Evolutionary conservation across 2,888 invertebrate genomes (phyloP).

Genomic region (Sclerodermus sp.): DNA sequence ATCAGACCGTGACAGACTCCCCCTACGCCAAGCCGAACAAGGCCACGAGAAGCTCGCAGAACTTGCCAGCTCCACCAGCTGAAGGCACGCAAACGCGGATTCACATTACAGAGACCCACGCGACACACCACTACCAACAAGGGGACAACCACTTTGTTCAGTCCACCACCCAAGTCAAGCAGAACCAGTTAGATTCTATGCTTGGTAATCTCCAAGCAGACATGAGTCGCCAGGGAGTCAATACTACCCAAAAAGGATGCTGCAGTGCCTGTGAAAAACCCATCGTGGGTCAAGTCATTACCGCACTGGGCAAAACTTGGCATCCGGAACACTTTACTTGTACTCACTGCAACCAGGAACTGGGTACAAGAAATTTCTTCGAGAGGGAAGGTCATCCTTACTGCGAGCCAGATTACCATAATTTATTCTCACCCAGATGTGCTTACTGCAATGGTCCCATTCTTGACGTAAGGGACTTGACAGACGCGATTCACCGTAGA

Average conservation of each 20-base stretch:
- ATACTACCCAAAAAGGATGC: conserved; percentile 98
- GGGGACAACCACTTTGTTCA: conserved; percentile 56
- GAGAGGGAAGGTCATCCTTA: conserved; percentile 96
- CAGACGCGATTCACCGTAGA: too few relatives aligned
- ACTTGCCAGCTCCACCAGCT: conserved; percentile 60
- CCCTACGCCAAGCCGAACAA: conserved; percentile 72
- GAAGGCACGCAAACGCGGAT: conserved; percentile 43
- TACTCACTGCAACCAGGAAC: conserved; percentile 93
- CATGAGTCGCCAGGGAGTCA: conserved; percentile 98
- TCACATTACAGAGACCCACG: conserved; percentile 51
- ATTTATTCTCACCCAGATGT: conserved; percentile 96
- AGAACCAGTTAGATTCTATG: conserved; percentile 83
- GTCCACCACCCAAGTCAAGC: conserved; percentile 57
- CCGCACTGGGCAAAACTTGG: conserved; percentile 97
- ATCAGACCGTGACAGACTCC: conserved; percentile 69
- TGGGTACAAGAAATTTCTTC: conserved; percentile 98
- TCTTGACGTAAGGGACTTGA: conserved; percentile 79
- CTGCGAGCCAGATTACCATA: conserved; percentile 98
- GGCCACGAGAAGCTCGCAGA: conserved; percentile 62
- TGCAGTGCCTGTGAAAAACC: conserved; percentile 99
- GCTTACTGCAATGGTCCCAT: conserved; percentile 99
- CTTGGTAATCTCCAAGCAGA: conserved; percentile 92
- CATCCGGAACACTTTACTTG: conserved; percentile 99
- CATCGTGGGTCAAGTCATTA: conserved; percentile 97
- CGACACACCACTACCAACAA: conserved; percentile 51